Evolutionary conservation across 2,797 vertebrate genomes (phyloP).

Genomic region (Mycteria americana): DNA sequence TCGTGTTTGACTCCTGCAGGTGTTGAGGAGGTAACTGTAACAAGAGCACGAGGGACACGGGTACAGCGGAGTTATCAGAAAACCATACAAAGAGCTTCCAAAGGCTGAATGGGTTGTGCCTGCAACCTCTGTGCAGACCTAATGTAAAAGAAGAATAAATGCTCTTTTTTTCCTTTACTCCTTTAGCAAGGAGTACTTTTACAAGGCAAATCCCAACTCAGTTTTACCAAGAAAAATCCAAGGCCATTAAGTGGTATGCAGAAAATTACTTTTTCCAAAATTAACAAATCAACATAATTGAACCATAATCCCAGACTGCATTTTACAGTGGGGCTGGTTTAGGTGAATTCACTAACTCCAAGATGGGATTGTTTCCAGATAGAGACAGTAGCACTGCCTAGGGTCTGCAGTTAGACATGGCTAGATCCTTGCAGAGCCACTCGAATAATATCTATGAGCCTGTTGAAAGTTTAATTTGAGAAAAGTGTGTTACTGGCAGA

Average conservation of each 20-base stretch:
- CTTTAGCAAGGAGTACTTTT: not conserved
- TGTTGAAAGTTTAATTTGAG: conserved; percentile 66
- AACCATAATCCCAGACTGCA: not conserved
- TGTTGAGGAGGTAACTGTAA: not conserved
- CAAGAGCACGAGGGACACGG: not conserved
- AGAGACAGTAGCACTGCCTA: not conserved
- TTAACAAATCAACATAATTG: not conserved
- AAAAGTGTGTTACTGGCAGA: conserved; percentile 33
- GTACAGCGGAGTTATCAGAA: not conserved
- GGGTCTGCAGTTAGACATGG: not conserved
- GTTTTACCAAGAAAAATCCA: not conserved
- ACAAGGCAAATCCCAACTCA: not conserved
- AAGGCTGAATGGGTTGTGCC: not conserved
- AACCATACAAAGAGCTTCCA: not conserved
- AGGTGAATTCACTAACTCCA: not conserved
- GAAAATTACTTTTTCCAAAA: not conserved
- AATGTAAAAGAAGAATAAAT: not conserved
- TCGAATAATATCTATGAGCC: not conserved
- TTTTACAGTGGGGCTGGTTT: not conserved
- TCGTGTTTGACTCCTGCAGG: not conserved
- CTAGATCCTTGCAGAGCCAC: not conserved
- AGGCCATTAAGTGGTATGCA: not conserved
- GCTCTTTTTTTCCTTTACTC: not conserved
- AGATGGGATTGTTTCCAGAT: not conserved
- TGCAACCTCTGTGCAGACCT: not conserved